Evolutionary conservation across 2,888 invertebrate species (phyloP), one percentile per base, ranked within the genome.

Genomic region (Anarsia innoxiella): DNA sequence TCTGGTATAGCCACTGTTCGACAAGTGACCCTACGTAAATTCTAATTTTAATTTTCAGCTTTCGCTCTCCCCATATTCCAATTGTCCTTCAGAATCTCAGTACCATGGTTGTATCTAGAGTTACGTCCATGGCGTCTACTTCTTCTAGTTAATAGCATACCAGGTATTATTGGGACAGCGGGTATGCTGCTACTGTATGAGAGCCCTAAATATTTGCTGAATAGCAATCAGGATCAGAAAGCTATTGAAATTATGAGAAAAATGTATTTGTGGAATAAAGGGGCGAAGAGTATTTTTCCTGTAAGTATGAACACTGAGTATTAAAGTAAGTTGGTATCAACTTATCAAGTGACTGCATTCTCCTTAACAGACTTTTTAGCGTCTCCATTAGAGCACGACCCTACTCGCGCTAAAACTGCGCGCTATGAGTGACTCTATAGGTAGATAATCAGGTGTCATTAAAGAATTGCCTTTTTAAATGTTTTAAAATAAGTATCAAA

Each of bases 51-150:
- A 5, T 25, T 9, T 25, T 25, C 63, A 80, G 79, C 60, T 2
- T 60, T 67, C 10, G 78, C 77, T 2, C 42, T 80, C 10, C 73
- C 77, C 12, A 53, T 76, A 31, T 66, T 74, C 41, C 42, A 48
- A 1, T 41, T 69, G 6, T 53, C 55, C 9, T 72, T 88, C 47
- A 62, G 73, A 3, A 32, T 82, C 1, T 51, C 75, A 1, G 49
- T 80, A 9, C 26, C 66, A 5, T 57, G 82, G 40, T 49, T 89
- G 11, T 68, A 67, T 2, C 49, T 92, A 44, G 64, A 67, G 1
- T 89, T 89, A 51, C 85, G 88, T 37, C 91, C 93, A 0, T 95
- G 94, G 94, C 82, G 94, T 29, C 51, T 93, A 12, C 88, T 93
- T 34, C 67, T 93, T 26, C 84, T 90, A 8, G 49, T 89, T 1